Evolutionary conservation across 92 coral and sea anemone genomes (phyloP), one percentile per base, ranked within the genome.

Genomic region (Metridium senile): DNA sequence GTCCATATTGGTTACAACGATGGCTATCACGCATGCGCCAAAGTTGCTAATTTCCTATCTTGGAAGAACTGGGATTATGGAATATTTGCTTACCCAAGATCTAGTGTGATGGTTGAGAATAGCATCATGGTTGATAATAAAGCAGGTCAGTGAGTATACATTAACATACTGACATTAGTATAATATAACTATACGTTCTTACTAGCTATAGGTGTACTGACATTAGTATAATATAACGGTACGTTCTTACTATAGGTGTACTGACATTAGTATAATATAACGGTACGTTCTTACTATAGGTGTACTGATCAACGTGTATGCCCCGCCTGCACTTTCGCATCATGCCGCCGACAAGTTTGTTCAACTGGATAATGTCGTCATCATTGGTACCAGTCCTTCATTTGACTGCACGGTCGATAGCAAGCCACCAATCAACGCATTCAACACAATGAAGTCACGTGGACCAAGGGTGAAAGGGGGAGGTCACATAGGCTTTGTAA

Each of bases 31-130:
- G 87, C 71, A 21, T 93, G 98, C 43, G 54, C 90, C 0, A 87
- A 52, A 80, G 77, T 93, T 17, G 70, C 89, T 0, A 72, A 74
- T 71, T 93, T 93, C 78, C 33, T 87, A 58, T 54, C 66, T 66
- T 93, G 98, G 98, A 93, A 90, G 58, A 90, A 80, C 84, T 93
- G 89, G 82, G 92, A 90, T 66, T 90, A 81, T 74, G 98, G 98
- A 17, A 52, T 93, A 26, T 93, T 90, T 58, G 87, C 75, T 39
- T 79, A 56, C 35, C 91, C 98, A 1, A 64, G 77, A 23, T 93
- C 98, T 10, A 68, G 93, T 22, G 83, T 93, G 11, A 72, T 85
- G 29, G 83, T 93, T 17, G 47, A 71, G 61, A 81, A 93, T 71
- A 74, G 85, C 2, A 84, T 80, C n/a, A 71, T 93, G 18, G 94